Evolutionary conservation across 2,113 vertebrate species (phyloP), one percentile per base, ranked within the genome.

Genomic region (Nothocercus julius): DNA sequence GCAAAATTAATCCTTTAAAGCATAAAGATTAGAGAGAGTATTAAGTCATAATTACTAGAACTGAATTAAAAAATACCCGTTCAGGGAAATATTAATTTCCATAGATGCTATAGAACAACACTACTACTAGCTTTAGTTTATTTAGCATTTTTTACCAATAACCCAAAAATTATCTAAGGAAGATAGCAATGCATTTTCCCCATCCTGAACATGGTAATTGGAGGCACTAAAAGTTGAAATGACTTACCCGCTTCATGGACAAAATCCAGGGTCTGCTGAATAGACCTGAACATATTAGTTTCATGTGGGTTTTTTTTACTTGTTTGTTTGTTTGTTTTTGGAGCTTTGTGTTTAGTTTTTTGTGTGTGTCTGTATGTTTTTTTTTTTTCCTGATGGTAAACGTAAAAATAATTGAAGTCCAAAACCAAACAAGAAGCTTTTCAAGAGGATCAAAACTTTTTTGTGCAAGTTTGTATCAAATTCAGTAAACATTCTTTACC

Each of bases 1-100:
- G 40, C 38, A 92, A 44, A 93, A 94, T 96, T 82, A 97, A 87
- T 80, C 47, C 69, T 89, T 86, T 8, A n/a, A 19, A 49, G 21
- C 4, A 13, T 1, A 21, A 58, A 84, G 22, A 47, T 36, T 4
- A 7, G 44, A 16, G 0, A 91, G 58, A 67, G 45, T 82, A 93
- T 28, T 19, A 72, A 86, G 36, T 28, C 30, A 40, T 22, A 78
- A 85, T 22, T 47, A 69, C 18, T 80, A 92, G 47, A 89, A 61
- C 5, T 15, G 75, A 76, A 75, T 22, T 9, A 51, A 69, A 56
- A 95, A 56, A 63, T 2, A 18, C 13, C 56, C n/a, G 1, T 78
- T 54, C 19, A 4, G 22, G 69, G n/a, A 34, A 13, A 9, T 5
- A 53, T 66, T 45, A 11, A 54, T 64, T 64, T 68, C 44, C 67